Base-by-base conservation (phyloP, 2,888 invertebrate species). In the Drosophila kuntzei region DNA sequence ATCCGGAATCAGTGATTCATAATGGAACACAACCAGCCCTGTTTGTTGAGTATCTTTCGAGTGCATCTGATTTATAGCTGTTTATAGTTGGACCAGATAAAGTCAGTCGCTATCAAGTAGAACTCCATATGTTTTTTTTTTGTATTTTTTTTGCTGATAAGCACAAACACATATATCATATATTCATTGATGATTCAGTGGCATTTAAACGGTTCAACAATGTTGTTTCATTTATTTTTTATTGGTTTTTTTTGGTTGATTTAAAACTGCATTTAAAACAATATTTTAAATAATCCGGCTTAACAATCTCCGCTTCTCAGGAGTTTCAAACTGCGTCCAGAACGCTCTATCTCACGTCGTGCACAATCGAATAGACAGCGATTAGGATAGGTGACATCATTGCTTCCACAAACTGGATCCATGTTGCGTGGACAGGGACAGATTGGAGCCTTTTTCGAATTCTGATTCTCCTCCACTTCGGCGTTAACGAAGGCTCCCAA, bases 341-440 rank as follows among this genome's bases (percentile, higher is more conserved):
- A 18, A 6, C 89, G 80, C 29, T 72, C 80, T 2, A 70, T 5
- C 1, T 82, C 70, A 2, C 79, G 80, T 7, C 65, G 71, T 1
- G 61, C 67, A 61, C 91, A 91, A 2, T 91, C 75, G 41, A 82
- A 89, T 18, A 79, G 43, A 37, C 91, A 91, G 14, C 79, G 85
- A 71, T 91, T 91, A 4, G 80, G 22, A 55, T 91, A 91, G 25
- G 90, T 88, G 1, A 66, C 39, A 32, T 60, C 9, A 67, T 91
- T 80, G 55, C 74, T 74, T 54, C 77, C 91, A 66, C 91, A 91
- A 1, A 91, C 84, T 0, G 91, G 91, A 2, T 89, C 80, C 37
- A 73, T 90, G 49, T 83, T 87, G 9, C 91, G 82, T 25, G 89
- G 87, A 51, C 91, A 91, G 2, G 90, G 84, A 11, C 91, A 91